Percentiles rank a stretch among this genome's conserved stretches.
These are phyloP conservation scores for Dicycla oo DNA, from an alignment of 2,888 invertebrate species.

Conservation along the genomic window DNA sequence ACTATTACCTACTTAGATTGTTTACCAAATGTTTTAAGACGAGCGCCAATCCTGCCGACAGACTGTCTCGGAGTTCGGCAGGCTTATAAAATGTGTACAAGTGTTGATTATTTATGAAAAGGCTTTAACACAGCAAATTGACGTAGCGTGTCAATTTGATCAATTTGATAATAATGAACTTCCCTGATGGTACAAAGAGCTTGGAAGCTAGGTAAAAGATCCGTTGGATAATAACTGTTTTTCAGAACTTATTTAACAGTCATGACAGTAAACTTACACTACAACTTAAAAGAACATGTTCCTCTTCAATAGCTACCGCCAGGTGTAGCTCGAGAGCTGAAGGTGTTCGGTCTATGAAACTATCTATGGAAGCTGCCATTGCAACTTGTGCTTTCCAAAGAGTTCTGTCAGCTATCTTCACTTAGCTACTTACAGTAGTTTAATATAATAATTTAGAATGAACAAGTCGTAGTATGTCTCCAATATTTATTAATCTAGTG, in stretches of 20 bases:
- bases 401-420: constrained; percentile 23
- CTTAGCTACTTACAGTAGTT: not conserved
- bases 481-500: not conserved
- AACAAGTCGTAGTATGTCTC: not conserved
- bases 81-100: no score
- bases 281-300: not conserved
- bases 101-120: no score
- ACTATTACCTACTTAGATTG: no score
- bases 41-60: no score
- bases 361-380: not conserved
- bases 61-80: no score
- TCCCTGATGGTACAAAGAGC: not conserved
- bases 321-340: not conserved
- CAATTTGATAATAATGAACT: not conserved
- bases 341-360: not conserved
- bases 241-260: not conserved
- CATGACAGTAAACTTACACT: no score
- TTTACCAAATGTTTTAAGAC: no score
- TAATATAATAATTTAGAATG: not conserved
- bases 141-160: not conserved
- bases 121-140: not conserved
- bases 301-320: not conserved
- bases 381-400: not conserved
- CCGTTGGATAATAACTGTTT: not conserved
- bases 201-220: not conserved